These are phyloP conservation scores for Drosophila murphyi DNA, from an alignment of 1,140 invertebrate species.

Conservation along the genomic window DNA sequence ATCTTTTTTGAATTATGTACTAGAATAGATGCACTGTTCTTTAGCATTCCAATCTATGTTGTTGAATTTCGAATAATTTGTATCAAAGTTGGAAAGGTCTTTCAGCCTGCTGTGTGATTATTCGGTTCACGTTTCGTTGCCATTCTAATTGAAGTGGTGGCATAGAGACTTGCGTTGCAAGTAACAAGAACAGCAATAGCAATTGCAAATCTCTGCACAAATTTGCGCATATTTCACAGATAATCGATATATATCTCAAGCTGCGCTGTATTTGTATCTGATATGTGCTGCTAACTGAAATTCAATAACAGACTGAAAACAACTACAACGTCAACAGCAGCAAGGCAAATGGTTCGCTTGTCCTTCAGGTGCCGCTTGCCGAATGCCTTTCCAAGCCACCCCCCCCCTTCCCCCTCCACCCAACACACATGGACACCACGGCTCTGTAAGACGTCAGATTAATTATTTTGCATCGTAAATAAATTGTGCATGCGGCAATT, in stretches of 20 bases:
- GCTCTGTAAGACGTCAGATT: constrained; percentile 42
- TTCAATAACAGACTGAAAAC: constrained; percentile 24
- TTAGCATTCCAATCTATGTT: no score
- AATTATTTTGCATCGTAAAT: constrained; percentile 61
- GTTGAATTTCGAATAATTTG: neutral
- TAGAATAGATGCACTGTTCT: no score
- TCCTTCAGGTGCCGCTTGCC: constrained; percentile 44
- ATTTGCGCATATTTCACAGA: constrained; percentile 7
- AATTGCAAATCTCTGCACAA: constrained; percentile 5
- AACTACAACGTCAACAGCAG: constrained; percentile 12
- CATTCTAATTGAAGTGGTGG: constrained; percentile 24
- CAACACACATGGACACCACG: neutral
- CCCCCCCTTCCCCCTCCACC: neutral
- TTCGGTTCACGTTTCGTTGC: neutral
- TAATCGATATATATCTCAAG: neutral
- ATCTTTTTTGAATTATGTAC: no score
- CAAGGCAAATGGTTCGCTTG: constrained; percentile 33
- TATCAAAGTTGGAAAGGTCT: neutral
- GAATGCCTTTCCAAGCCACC: constrained; percentile 20
- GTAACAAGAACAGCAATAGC: neutral
- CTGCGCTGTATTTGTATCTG: neutral
- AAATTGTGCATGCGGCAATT: constrained; percentile 59
- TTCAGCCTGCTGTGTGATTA: neutral
- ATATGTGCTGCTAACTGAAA: constrained; percentile 20
- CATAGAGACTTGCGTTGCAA: neutral